These are phyloP conservation scores for Tapera naevia DNA, from an alignment of 2,797 vertebrate genomes.

Conservation along the genomic window DNA sequence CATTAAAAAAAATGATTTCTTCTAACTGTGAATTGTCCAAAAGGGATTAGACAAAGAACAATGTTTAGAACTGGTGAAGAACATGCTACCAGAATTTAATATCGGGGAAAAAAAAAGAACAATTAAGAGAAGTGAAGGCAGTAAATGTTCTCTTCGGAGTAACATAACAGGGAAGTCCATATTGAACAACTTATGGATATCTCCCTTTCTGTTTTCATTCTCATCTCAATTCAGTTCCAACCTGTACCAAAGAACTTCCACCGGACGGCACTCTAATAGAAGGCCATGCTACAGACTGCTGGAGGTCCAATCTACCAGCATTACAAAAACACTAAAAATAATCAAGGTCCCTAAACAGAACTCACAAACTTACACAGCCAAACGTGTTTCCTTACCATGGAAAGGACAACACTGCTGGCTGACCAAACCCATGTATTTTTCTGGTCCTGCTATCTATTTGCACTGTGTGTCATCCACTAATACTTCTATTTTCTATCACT, in stretches of 20 bases:
- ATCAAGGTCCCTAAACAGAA: background rate
- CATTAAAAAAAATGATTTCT: background rate
- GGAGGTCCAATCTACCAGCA: background rate
- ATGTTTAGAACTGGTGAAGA: background rate
- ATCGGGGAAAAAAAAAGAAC: background rate
- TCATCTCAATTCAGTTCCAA: background rate
- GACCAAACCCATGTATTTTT: background rate
- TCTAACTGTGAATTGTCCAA: background rate
- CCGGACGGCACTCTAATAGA: background rate
- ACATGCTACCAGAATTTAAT: background rate
- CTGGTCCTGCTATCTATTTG: background rate
- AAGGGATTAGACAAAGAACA: background rate
- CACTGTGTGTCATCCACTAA: background rate
- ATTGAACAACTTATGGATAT: background rate
- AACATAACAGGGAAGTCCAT: background rate
- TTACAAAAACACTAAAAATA: background rate
- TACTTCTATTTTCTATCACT: background rate
- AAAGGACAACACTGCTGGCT: background rate
- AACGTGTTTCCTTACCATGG: accelerated
- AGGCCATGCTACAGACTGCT: background rate
- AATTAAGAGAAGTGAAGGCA: background rate
- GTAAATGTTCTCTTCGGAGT: background rate
- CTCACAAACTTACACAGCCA: background rate
- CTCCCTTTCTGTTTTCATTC: background rate
- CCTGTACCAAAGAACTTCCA: background rate